phyloP scores from a whole-genome alignment of 2,113 vertebrate genomes.

The Raja brachyura region DNA sequence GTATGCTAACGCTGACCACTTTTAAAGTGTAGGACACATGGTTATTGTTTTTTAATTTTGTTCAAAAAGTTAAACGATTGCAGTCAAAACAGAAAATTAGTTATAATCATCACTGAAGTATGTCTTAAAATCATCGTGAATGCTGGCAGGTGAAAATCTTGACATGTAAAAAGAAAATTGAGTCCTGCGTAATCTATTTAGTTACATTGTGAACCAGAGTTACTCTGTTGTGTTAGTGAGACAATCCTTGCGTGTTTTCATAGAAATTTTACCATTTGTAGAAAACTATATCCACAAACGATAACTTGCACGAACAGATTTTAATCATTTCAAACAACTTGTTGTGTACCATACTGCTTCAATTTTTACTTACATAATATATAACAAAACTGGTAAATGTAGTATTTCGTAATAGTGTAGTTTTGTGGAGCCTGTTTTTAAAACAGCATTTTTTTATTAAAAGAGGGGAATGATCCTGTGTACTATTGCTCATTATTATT shows the following conservation, averaged over 20 bases:
- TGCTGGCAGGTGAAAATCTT: constrained; percentile 31
- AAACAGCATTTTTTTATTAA: constrained; percentile 36
- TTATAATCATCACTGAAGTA: background rate
- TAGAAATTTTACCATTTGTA: constrained; percentile 35
- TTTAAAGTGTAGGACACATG: background rate
- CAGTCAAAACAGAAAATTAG: background rate
- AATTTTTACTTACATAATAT: constrained; percentile 30
- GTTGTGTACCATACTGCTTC: constrained; percentile 35
- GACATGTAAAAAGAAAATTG: background rate
- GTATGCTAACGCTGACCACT: background rate
- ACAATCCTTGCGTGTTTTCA: constrained; percentile 33
- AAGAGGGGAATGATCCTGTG: constrained; percentile 15
- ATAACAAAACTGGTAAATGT: constrained; percentile 31
- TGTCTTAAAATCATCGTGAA: constrained; percentile 7
- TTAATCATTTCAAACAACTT: constrained; percentile 33
- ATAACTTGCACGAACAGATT: constrained; percentile 34
- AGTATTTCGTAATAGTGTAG: constrained; percentile 19
- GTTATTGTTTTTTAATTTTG: background rate
- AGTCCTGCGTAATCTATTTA: constrained; percentile 29
- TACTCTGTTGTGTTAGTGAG: constrained; percentile 33
- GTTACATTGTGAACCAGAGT: constrained; percentile 37
- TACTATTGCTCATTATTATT: constrained; percentile 37
- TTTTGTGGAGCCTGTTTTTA: constrained; percentile 33
- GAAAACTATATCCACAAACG: constrained; percentile 30
- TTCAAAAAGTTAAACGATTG: background rate